Evolutionary conservation across 2,113 vertebrate genomes (phyloP).

Genomic region (Uria aalge): DNA sequence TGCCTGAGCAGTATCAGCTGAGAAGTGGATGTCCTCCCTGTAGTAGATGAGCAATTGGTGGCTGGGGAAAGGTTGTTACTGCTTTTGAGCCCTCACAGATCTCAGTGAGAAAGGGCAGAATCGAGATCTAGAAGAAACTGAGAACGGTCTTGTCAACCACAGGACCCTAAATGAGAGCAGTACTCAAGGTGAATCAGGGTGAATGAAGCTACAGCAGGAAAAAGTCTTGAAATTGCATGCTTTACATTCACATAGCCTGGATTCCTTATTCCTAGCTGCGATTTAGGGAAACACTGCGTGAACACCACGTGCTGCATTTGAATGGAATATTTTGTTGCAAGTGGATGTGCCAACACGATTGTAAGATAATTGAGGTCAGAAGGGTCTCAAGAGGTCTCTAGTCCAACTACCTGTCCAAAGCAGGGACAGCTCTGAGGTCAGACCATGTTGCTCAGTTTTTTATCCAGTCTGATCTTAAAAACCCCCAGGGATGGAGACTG

Average conservation of each 20-base stretch:
- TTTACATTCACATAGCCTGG: neutral
- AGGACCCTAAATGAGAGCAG: neutral
- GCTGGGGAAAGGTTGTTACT: neutral
- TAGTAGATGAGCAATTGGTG: neutral
- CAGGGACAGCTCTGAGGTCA: neutral
- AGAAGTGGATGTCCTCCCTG: neutral
- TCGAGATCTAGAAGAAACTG: neutral
- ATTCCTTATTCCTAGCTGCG: neutral
- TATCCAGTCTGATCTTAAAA: neutral
- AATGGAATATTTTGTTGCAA: neutral
- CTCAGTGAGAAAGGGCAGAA: neutral
- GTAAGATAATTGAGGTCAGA: neutral
- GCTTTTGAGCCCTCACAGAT: neutral
- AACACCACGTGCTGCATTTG: neutral
- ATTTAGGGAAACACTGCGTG: neutral
- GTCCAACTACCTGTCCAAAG: neutral
- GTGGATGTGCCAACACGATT: neutral
- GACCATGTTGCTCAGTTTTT: neutral
- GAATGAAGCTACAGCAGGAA: neutral
- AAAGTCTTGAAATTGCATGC: neutral
- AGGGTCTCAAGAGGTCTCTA: neutral
- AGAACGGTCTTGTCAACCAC: neutral
- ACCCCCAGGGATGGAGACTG: neutral
- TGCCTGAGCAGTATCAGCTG: neutral
- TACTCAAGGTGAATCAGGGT: neutral